Conservation (phyloP, 2,797 vertebrate species). For the Brachyrhaphis roseni region DNA sequence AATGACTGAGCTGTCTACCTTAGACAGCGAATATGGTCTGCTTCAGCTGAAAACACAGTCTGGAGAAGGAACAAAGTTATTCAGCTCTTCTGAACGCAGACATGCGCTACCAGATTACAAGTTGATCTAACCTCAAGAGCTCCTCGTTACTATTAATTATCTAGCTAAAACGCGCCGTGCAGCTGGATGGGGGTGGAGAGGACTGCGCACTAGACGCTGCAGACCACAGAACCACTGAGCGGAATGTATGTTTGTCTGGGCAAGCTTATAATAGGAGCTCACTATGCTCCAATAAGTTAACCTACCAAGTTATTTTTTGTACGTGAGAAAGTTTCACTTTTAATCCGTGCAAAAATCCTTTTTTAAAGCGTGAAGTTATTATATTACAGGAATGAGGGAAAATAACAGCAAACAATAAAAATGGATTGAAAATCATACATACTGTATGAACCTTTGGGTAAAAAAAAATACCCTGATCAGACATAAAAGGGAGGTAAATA, state of each 20-base stretch:
- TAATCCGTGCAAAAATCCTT: neutral
- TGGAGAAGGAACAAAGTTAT: conserved; percentile 24
- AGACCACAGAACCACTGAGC: conserved; percentile 77
- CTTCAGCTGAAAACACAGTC: conserved; percentile 22
- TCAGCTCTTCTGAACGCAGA: conserved; percentile 29
- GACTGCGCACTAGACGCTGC: conserved; percentile 55
- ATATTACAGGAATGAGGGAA: neutral
- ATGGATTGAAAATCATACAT: neutral
- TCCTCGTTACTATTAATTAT: conserved; percentile 52
- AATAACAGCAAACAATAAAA: neutral
- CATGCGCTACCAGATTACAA: conserved; percentile 37
- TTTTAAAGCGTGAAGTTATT: neutral
- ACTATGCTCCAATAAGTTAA: conserved; percentile 70
- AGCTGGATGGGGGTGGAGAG: conserved; percentile 42
- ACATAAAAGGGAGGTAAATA: neutral
- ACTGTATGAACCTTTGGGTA: too few relatives aligned
- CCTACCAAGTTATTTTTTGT: conserved; percentile 52
- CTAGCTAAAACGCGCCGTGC: conserved; percentile 28
- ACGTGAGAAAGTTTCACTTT: conserved; percentile 39
- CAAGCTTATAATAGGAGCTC: conserved; percentile 76
- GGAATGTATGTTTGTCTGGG: conserved; percentile 87
- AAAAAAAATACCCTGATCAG: neutral
- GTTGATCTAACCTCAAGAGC: conserved; percentile 42
- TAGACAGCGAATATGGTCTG: neutral
- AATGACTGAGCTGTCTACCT: neutral